Percentiles rank a stretch among this genome's conserved stretches.
Evolutionary conservation across 1,140 invertebrate species (phyloP).

Genomic region (Drosophila dunni): DNA sequence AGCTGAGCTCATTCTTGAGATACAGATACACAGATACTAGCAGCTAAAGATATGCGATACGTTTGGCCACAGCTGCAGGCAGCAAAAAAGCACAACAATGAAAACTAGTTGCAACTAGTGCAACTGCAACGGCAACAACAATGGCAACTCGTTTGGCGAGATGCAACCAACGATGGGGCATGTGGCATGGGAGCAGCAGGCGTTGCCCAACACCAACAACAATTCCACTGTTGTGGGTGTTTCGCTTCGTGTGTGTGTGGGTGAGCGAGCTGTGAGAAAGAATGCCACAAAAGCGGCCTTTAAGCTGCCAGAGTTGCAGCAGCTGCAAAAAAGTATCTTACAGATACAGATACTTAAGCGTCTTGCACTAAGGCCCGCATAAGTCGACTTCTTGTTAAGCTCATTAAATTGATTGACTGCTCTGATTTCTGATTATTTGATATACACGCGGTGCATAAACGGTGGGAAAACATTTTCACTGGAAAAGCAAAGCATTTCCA

Average conservation of each 20-base stretch:
- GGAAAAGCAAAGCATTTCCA: not conserved
- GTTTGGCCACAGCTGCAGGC: slow-evolving; percentile 59
- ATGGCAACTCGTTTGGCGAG: slow-evolving; percentile 35
- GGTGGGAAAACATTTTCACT: slow-evolving; percentile 10
- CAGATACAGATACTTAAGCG: slow-evolving; percentile 33
- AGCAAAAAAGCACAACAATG: slow-evolving; percentile 53
- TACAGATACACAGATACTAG: slow-evolving; percentile 19
- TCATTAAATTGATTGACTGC: slow-evolving; percentile 58
- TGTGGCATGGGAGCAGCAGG: slow-evolving; percentile 20
- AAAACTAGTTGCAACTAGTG: slow-evolving; percentile 80
- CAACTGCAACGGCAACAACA: slow-evolving; percentile 45
- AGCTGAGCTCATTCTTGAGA: slow-evolving; percentile 72
- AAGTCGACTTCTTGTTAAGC: slow-evolving; percentile 21
- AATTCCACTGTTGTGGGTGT: slow-evolving; percentile 23
- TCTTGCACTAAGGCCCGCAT: slow-evolving; percentile 37
- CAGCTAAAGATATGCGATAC: slow-evolving; percentile 65
- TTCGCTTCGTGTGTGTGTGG: slow-evolving; percentile 19
- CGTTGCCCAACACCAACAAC: slow-evolving; percentile 39
- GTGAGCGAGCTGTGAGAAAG: slow-evolving; percentile 43
- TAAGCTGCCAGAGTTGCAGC: slow-evolving; percentile 27
- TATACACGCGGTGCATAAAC: not conserved
- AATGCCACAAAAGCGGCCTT: slow-evolving; percentile 45
- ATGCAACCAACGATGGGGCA: slow-evolving; percentile 22
- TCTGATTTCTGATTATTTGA: slow-evolving; percentile 34
- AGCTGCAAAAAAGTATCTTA: slow-evolving; percentile 36